These are phyloP conservation scores for Pseudochaenichthys georgianus DNA, from an alignment of 2,797 vertebrate genomes.

Conservation along the genomic window DNA sequence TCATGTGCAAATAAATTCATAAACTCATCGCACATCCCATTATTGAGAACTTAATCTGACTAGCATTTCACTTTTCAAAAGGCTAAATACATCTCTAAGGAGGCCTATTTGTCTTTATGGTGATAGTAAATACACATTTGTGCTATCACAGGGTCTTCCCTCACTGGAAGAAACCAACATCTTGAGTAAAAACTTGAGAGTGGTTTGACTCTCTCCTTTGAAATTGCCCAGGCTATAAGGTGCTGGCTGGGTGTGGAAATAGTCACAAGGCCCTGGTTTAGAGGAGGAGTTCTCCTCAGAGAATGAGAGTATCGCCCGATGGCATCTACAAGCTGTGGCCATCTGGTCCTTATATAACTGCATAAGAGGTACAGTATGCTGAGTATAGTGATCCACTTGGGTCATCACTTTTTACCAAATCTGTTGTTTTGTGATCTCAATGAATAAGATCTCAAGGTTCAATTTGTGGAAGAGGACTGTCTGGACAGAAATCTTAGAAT, in stretches of 20 bases:
- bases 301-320: too few species aligned
- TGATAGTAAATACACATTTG: not conserved
- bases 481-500: not conserved
- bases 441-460: not conserved
- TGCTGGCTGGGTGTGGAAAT: too few species aligned
- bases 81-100: not conserved
- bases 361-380: too few species aligned
- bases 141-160: not conserved
- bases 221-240: too few species aligned
- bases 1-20: slow-evolving; percentile 26
- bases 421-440: not conserved
- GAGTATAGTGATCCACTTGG: too few species aligned
- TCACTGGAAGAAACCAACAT: not conserved
- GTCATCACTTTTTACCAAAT: not conserved
- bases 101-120: too few species aligned
- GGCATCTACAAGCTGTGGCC: too few species aligned
- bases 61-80: not conserved
- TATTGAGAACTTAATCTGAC: slow-evolving; percentile 9
- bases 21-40: not conserved
- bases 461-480: not conserved
- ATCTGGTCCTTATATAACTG: not conserved
- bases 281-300: too few species aligned
- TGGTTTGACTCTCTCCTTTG: too few species aligned
- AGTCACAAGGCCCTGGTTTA: too few species aligned
- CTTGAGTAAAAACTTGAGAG: too few species aligned